phyloP scores from a whole-genome alignment of 2,797 vertebrate species.

The Phyllotis vaccarum region DNA sequence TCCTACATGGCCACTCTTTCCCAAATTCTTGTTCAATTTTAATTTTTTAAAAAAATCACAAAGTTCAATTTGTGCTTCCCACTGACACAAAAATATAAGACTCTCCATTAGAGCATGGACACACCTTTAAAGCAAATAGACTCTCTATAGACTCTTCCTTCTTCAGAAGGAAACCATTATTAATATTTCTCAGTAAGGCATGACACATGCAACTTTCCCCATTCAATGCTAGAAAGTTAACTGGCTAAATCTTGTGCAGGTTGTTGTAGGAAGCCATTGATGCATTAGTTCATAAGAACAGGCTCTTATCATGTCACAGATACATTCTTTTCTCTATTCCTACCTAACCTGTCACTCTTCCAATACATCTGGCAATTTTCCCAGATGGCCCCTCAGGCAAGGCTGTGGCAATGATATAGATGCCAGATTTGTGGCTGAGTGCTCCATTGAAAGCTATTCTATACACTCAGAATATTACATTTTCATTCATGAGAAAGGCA shows the following conservation, averaged over 20 bases:
- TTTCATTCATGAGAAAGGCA: background rate
- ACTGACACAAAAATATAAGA: background rate
- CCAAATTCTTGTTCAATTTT: background rate
- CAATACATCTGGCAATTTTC: background rate
- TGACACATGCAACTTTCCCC: accelerated
- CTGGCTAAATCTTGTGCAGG: no score
- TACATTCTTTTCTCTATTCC: background rate
- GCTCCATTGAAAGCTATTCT: background rate
- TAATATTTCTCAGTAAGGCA: background rate
- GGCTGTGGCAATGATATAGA: background rate
- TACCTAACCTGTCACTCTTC: background rate
- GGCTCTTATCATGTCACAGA: background rate
- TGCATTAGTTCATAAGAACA: no score
- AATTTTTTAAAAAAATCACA: background rate
- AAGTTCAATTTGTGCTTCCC: background rate
- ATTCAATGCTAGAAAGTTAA: background rate
- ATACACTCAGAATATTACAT: background rate
- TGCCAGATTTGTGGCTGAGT: background rate
- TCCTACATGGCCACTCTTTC: background rate
- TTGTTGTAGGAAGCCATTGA: background rate
- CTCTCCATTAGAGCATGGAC: background rate
- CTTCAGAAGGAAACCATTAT: background rate
- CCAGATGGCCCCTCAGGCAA: no score
- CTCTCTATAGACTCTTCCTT: background rate
- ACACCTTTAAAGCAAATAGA: background rate